A percentile compares a stretch with the other conserved stretches of the same genome.
phyloP scores from a whole-genome alignment of 2,113 vertebrate genomes.

The Loxodonta africana region DNA sequence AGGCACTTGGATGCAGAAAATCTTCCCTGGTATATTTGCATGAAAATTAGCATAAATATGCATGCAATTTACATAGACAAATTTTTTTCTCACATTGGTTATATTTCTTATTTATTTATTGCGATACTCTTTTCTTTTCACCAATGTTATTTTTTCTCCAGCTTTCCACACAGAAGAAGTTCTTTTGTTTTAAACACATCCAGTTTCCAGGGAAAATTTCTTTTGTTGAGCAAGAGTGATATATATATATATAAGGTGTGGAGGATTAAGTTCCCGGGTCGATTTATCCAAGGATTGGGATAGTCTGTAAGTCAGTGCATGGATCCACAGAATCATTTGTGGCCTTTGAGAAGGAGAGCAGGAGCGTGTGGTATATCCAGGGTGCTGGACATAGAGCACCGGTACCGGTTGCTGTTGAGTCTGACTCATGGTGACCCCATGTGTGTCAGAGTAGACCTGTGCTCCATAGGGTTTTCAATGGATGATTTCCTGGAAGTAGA shows the following conservation, averaged over 20 bases:
- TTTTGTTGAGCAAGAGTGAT: constrained; percentile 1
- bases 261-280: neutral
- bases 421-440: neutral
- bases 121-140: constrained; percentile 26
- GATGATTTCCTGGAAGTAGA: neutral
- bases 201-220: neutral
- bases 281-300: neutral
- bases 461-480: neutral
- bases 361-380: neutral
- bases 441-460: neutral
- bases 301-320: neutral
- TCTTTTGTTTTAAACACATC: constrained; percentile 23
- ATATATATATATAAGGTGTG: neutral
- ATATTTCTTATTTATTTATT: constrained; percentile 74
- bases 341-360: neutral
- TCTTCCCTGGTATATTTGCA: constrained; percentile 34
- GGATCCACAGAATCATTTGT: neutral
- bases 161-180: neutral
- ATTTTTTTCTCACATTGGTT: neutral
- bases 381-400: neutral
- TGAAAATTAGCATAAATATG: constrained; percentile 67
- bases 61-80: constrained; percentile 41
- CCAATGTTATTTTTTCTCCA: neutral
- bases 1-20: neutral
- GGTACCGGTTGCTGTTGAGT: neutral